These are phyloP conservation scores for Drosophila bocqueti DNA, from an alignment of 1,140 invertebrate genomes.

Conservation along the genomic window DNA sequence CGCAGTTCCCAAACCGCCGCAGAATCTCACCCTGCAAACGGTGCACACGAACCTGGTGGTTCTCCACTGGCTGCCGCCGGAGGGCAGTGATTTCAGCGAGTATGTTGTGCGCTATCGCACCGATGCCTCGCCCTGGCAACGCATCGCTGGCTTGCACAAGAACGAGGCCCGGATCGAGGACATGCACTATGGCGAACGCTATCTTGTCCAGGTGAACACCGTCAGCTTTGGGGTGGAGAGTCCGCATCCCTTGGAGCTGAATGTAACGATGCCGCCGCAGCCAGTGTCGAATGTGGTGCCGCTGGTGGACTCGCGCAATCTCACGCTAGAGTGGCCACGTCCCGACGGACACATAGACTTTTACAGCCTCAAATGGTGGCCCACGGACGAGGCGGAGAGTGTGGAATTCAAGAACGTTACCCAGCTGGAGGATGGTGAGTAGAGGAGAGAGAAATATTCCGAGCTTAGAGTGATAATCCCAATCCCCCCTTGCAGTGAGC, in stretches of 20 bases:
- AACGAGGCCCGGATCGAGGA: slow-evolving; percentile 92
- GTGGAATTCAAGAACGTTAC: slow-evolving; percentile 86
- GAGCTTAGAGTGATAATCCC: too few species aligned
- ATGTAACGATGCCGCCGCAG: slow-evolving; percentile 94
- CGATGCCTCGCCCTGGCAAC: slow-evolving; percentile 89
- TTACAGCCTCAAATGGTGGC: slow-evolving; percentile 92
- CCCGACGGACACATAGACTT: slow-evolving; percentile 94
- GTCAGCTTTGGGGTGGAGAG: slow-evolving; percentile 93
- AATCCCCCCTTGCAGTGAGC: neutral
- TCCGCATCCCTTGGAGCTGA: slow-evolving; percentile 90
- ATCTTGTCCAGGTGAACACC: slow-evolving; percentile 94
- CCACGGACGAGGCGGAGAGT: slow-evolving; percentile 85
- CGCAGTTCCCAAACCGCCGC: slow-evolving; percentile 92
- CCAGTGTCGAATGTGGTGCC: slow-evolving; percentile 92
- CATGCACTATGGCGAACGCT: slow-evolving; percentile 95
- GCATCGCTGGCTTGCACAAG: slow-evolving; percentile 88
- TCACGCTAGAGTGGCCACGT: slow-evolving; percentile 94
- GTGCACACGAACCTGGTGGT: slow-evolving; percentile 92
- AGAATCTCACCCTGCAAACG: slow-evolving; percentile 91
- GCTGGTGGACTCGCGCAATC: slow-evolving; percentile 94
- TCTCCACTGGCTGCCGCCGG: slow-evolving; percentile 92
- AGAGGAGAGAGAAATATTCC: too few species aligned
- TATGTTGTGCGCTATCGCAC: slow-evolving; percentile 93
- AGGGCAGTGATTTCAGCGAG: slow-evolving; percentile 90
- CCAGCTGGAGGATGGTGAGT: slow-evolving; percentile 73